Evolutionary conservation across 64 coral and sea anemone genomes (phyloP).

Genomic region (Porites australiensis): DNA sequence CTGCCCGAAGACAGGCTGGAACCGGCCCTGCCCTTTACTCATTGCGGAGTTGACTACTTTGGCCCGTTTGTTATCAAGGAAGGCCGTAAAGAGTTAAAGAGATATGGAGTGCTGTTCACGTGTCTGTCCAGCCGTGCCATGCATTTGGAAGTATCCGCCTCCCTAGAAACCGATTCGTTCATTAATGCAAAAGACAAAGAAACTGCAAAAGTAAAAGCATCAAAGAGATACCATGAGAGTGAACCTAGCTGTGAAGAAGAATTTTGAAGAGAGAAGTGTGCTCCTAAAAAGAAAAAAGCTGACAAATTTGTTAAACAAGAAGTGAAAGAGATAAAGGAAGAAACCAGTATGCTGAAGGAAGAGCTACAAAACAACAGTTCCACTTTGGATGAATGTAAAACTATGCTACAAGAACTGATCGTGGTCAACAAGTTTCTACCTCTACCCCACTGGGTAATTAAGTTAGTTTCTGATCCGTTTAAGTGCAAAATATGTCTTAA

Average conservation of each 20-base stretch:
- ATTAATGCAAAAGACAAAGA: not conserved
- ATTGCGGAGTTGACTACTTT: not conserved
- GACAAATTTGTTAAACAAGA: too few species aligned
- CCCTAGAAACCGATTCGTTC: not conserved
- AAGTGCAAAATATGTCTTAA: conserved; percentile 55
- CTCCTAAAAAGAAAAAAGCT: too few species aligned
- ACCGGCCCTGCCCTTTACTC: conserved; percentile 16
- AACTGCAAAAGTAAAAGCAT: too few species aligned
- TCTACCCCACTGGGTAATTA: conserved; percentile 27
- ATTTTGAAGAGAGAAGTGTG: too few species aligned
- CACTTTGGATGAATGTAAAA: too few species aligned
- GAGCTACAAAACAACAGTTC: too few species aligned
- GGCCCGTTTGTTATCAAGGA: not conserved
- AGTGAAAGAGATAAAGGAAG: too few species aligned
- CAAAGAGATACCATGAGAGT: too few species aligned
- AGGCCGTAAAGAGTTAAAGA: conserved; percentile 14
- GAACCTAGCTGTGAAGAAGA: too few species aligned
- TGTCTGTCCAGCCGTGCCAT: not conserved
- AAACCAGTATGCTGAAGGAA: too few species aligned
- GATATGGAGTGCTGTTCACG: conserved; percentile 9
- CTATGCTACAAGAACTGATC: not conserved
- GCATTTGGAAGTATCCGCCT: not conserved
- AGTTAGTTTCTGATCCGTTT: conserved; percentile 38
- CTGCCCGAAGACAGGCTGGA: conserved; percentile 5
- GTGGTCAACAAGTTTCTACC: conserved; percentile 1